Percentiles rank a stretch among this genome's conserved stretches.
Conservation (phyloP, 2,888 invertebrate species). For the Tortrix viridana region DNA sequence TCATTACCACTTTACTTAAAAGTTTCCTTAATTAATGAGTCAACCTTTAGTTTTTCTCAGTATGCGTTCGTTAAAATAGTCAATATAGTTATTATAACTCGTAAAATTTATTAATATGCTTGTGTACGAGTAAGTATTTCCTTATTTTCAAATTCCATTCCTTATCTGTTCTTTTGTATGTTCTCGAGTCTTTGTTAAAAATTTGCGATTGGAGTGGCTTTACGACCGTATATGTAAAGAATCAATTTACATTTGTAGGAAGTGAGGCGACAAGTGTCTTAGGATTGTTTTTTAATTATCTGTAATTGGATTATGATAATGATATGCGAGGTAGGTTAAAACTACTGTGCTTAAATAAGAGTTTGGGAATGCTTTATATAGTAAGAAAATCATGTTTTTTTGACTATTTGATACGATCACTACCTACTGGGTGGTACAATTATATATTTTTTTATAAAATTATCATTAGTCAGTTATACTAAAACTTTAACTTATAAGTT, state of each 20-base stretch:
- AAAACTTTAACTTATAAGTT: no score
- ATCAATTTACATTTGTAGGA: no score
- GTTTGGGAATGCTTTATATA: neutral
- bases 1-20: neutral
- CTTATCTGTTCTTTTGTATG: neutral
- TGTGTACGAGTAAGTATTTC: slow-evolving; percentile 17
- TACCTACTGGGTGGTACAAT: no score
- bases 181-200: slow-evolving; percentile 3
- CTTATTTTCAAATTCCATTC: slow-evolving; percentile 21
- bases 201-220: slow-evolving; percentile 1
- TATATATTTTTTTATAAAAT: no score
- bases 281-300: slow-evolving; percentile 23
- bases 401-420: no score
- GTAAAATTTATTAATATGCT: no score
- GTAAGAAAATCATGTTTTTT: no score
- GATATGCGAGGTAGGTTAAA: slow-evolving; percentile 4
- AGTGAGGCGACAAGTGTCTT: neutral
- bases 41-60: neutral
- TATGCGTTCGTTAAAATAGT: no score
- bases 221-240: slow-evolving; percentile 5
- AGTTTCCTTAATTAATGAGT: neutral
- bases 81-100: no score
- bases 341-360: neutral
- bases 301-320: slow-evolving; percentile 20
- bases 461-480: no score